Base-by-base conservation (phyloP, 2,113 vertebrate species). In the Paratilapia polleni region DNA sequence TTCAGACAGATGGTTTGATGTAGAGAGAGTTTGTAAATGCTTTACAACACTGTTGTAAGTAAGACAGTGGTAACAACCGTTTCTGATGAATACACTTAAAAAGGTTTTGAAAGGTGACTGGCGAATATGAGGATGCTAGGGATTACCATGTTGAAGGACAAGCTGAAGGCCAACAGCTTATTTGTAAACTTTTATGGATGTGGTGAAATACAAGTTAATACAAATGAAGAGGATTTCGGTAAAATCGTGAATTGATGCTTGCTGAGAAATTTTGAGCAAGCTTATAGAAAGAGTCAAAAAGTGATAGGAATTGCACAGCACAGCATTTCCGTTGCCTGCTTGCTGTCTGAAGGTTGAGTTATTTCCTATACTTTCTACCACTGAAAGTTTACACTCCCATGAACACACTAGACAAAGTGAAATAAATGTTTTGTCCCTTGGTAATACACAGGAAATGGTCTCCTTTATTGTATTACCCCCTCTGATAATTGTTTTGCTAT, bases 401-500 rank as follows among this genome's bases (percentile, higher is more conserved):
- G 78, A 87, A 83, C 83, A 68, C 77, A 76, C 79, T 84, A 90
- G 88, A 91, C 88, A 90, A 90, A 93, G 86, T 92, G 78, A 92
- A 92, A 92, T 85, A 88, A 93, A 92, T 92, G 86, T 85, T 82
- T 87, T 84, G 57, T 88, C 92, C 85, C 73, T 79, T 59, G 82
- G 90, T 89, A 88, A 92, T 77, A 89, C 66, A 84, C 88, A 83
- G 84, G 80, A 92, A 91, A 91, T 86, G 63, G 75, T 79, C 62
- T 90, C 47, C 73, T 86, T 92, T 92, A 90, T 89, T 92, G 89
- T 78, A 88, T 91, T 90, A 91, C 77, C 80, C 70, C 54, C 76
- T 77, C 80, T 87, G 80, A 92, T 90, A 92, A 92, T 90, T 94
- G 88, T 85, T 94, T 91, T 81, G 81, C 88, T 66, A 77, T 47